Base-by-base conservation (phyloP, 1,140 invertebrate genomes). In the Geopemphigus sp. region DNA sequence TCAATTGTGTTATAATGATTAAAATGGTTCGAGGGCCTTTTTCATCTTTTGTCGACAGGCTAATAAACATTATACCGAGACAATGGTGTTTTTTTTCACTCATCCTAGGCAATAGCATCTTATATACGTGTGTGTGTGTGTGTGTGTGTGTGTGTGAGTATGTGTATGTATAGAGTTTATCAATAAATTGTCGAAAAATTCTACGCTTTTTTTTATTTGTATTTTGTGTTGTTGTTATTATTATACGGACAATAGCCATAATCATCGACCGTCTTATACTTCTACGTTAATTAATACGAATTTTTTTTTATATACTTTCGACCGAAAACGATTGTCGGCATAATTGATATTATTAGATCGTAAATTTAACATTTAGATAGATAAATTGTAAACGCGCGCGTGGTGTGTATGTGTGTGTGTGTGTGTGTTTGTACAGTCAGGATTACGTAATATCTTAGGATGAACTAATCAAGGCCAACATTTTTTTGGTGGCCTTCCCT, bases 1-100 rank as follows among this genome's bases (percentile, higher is more conserved):
- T 78, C 74, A 78, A 78, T 78, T 78, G 74, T 78, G 74, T 78
- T 63, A 63, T 78, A 78, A 78, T 78, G 74, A 78, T 78, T 63
- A 78, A 78, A 78, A 78, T 78, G 74, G 74, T 78, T 78, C 57
- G 74, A 57, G 74, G 73, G 73, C 73, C 54, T 76, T 76, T 74
- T 76, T 22, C 56, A 29, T 76, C 73, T 57, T 76, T 76, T 78
- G 74, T 78, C 24, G 56, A 47, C 57, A n/a, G 8, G 47, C 74
- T 78, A 78, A 78, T 78, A 78, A 78, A 76, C 73, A 76, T 76
- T 76, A 76, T 76, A 29, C 32, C 70, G 73, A 76, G 73, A 76
- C 73, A 76, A 76, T 76, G 54, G 54, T 56, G 50, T 68, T 76
- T 76, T 73, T 59, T 59, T 74, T 45, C 14, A 59, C 29, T 76